Percentiles rank a stretch among this genome's conserved stretches.
Conservation (phyloP, 1,140 invertebrate genomes). For the Yoshiicerus persimilis region DNA sequence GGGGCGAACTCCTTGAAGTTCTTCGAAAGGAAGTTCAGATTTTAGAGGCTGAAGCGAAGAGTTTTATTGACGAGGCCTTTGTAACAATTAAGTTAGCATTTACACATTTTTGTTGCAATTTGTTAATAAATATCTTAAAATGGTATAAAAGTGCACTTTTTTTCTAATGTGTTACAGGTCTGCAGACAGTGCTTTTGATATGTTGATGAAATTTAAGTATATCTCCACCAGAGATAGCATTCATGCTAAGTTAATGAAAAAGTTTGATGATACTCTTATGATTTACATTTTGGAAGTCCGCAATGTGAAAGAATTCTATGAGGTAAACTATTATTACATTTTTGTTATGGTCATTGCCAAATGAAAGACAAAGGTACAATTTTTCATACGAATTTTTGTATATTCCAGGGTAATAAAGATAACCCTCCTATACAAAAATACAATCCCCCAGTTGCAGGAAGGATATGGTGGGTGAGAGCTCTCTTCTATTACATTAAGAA, state of each 20-base stretch:
- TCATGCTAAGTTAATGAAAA: constrained; percentile 69
- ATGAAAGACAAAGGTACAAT: too few relatives aligned
- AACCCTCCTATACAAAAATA: constrained; percentile 73
- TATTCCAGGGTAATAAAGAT: constrained; percentile 64
- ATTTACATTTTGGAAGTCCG: constrained; percentile 80
- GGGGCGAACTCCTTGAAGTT: constrained; percentile 74
- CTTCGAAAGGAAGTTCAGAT: constrained; percentile 72
- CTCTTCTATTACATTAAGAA: constrained; percentile 75
- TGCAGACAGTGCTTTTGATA: constrained; percentile 74
- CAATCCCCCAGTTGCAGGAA: constrained; percentile 73
- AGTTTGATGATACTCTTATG: constrained; percentile 76
- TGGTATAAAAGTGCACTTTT: not conserved
- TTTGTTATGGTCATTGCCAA: too few relatives aligned
- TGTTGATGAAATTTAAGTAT: constrained; percentile 76
- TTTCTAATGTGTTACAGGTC: constrained; percentile 58
- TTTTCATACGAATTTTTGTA: constrained; percentile 48
- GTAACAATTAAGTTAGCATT: constrained; percentile 63
- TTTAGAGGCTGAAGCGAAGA: constrained; percentile 78
- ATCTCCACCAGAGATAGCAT: constrained; percentile 73
- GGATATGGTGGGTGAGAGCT: constrained; percentile 78
- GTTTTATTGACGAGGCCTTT: constrained; percentile 84
- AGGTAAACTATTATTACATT: constrained; percentile 54
- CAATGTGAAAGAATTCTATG: constrained; percentile 66
- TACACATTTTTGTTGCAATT: not conserved
- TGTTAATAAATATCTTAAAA: not conserved